Evolutionary conservation across 2,888 invertebrate species (phyloP), one percentile per base, ranked within the genome.

Genomic region (Tetranychus piercei): DNA sequence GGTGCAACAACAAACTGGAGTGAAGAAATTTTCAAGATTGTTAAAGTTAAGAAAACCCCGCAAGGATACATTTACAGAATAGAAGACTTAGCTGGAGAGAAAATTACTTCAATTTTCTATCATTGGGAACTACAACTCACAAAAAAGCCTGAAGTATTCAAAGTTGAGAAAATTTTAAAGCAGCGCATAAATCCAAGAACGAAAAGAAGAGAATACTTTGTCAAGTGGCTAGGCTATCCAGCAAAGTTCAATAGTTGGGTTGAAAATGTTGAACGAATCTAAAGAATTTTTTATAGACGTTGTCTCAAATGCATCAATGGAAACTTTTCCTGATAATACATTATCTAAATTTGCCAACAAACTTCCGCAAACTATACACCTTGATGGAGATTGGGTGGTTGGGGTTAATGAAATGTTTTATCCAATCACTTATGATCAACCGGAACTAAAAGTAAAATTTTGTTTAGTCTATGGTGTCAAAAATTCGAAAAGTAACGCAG

Each of bases 281-380:
- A 67, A n/a, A 18, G 67, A 67, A 22, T 67, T 18, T 67, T 67
- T 67, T 9, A 67, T 67, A 4, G 67, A 67, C n/a, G n/a, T 67
- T 22, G 67, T 67, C 1, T 18, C 18, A 18, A 67, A 67, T 22
- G 67, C 20, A 22, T 67, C 67, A 9, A 67, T n/a, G 67, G 18
- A 67, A 22, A 67, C n/a, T 4, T 67, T 1, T n/a, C 67, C 67
- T 22, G 3, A 67, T 22, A 67, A 67, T n/a, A 67, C 67, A 18
- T n/a, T 67, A 18, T n/a, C 67, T 11, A 22, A n/a, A 18, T 67
- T 67, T n/a, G n/a, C n/a, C 3, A 22, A 67, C n/a, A 67, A 67
- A 67, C 67, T 67, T 11, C 22, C 67, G n/a, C 22, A n/a, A 4
- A 11, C 67, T 2, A 18, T 67, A 67, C 8, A 11, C 8, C n/a